Evolutionary conservation across 2,888 invertebrate genomes (phyloP).

Genomic region (Lysandra coridon): DNA sequence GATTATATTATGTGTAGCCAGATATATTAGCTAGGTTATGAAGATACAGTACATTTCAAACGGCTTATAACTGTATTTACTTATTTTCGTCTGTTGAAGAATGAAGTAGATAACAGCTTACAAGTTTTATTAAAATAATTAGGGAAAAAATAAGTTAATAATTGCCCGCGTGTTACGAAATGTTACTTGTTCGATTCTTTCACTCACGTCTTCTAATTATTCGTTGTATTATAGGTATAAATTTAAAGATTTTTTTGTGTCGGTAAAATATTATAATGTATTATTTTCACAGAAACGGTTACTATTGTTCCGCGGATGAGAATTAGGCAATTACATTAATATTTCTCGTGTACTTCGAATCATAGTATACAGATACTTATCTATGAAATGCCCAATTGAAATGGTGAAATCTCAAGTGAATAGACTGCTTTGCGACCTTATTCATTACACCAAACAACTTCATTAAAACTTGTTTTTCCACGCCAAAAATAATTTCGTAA

Average conservation of each 20-base stretch:
- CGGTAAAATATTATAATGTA: conserved; percentile 44
- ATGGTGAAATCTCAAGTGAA: conserved; percentile 8
- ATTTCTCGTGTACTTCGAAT: background rate
- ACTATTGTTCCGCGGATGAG: conserved; percentile 45
- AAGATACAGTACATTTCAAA: no score
- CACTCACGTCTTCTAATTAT: no score
- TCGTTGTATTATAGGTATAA: conserved; percentile 45
- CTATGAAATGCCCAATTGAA: conserved; percentile 10
- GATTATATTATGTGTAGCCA: no score
- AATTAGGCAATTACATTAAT: conserved; percentile 41
- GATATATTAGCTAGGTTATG: no score
- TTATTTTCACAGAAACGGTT: conserved; percentile 43
- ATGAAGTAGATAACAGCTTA: no score
- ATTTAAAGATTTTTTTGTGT: conserved; percentile 50
- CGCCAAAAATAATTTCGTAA: background rate
- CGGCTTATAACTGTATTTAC: no score
- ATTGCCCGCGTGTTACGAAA: no score
- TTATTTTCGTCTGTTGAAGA: no score
- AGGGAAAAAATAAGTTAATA: no score
- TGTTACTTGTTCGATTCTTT: no score
- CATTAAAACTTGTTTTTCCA: background rate
- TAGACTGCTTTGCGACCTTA: background rate
- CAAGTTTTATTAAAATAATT: no score
- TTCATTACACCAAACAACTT: background rate
- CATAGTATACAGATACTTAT: conserved; percentile 11